Evolutionary conservation across 1,140 invertebrate species (phyloP).

Genomic region (Homalodisca vitripennis): DNA sequence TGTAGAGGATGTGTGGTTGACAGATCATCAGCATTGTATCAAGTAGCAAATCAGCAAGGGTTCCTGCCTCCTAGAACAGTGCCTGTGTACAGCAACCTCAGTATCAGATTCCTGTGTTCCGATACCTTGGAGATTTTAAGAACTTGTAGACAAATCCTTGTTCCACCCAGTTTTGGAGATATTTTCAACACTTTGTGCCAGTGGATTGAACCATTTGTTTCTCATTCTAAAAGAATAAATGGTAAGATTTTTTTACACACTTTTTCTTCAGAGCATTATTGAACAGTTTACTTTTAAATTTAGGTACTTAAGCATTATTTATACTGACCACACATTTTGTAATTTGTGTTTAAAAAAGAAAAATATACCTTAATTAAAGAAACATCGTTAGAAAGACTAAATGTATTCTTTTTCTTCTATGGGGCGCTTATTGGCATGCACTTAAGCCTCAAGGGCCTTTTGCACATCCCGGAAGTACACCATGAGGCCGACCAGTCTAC

Average conservation of each 20-base stretch:
- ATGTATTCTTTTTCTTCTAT: no score
- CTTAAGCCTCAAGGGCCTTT: no score
- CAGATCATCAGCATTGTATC: neutral
- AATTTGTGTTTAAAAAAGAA: no score
- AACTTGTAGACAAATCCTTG: neutral
- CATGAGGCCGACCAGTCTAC: no score
- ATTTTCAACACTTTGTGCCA: conserved; percentile 3
- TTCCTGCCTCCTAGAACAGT: conserved; percentile 14
- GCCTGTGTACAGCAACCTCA: neutral
- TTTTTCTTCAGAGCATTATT: no score
- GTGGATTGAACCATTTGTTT: conserved; percentile 19
- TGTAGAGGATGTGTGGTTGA: neutral
- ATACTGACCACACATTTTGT: no score
- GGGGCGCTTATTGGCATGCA: no score
- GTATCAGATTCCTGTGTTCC: neutral
- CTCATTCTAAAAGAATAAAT: neutral
- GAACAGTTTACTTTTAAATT: no score
- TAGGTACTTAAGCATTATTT: no score
- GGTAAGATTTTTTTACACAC: conserved; percentile 9
- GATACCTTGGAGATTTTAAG: neutral
- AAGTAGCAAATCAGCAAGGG: neutral
- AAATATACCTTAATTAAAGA: no score
- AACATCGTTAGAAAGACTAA: no score
- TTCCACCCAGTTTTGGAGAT: neutral
- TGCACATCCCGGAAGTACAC: no score